Evolutionary conservation across 2,888 invertebrate species (phyloP).

Genomic region (Venusia cambrica): DNA sequence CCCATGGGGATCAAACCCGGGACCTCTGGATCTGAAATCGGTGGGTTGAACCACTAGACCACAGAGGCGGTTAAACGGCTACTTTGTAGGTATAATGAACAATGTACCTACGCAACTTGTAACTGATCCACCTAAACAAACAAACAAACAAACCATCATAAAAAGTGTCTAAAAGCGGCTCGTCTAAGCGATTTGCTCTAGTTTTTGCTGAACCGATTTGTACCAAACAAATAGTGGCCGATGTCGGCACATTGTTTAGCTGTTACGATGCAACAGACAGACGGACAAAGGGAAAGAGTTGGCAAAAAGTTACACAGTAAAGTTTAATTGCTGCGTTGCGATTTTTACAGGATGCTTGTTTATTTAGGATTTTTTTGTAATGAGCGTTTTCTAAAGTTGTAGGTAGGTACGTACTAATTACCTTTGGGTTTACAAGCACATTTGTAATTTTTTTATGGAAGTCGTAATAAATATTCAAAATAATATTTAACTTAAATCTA

Average conservation of each 20-base stretch:
- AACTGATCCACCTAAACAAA: too few species aligned
- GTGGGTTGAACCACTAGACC: too few species aligned
- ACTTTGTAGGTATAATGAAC: too few species aligned
- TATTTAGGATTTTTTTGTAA: slow-evolving; percentile 2
- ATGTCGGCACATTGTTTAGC: slow-evolving; percentile 36
- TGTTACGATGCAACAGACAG: slow-evolving; percentile 44
- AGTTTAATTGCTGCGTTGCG: slow-evolving; percentile 42
- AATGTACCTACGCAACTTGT: slow-evolving; percentile 1
- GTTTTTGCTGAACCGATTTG: slow-evolving; percentile 46
- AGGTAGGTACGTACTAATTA: too few species aligned
- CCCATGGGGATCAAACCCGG: too few species aligned
- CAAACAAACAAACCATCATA: slow-evolving; percentile 15
- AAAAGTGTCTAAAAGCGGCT: slow-evolving; percentile 16
- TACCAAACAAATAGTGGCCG: slow-evolving; percentile 51
- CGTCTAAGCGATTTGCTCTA: slow-evolving; percentile 47
- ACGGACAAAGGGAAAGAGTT: slow-evolving; percentile 50
- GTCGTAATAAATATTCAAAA: too few species aligned
- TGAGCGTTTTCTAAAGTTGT: too few species aligned
- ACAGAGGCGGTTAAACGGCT: too few species aligned
- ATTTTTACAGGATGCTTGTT: slow-evolving; percentile 43
- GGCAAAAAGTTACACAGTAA: slow-evolving; percentile 55
- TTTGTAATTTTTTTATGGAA: too few species aligned
- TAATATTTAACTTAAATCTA: too few species aligned
- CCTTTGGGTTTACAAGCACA: too few species aligned
- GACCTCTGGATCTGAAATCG: too few species aligned